Evolutionary conservation across 2,113 vertebrate genomes (phyloP).

Genomic region (Pundamilia nyererei): DNA sequence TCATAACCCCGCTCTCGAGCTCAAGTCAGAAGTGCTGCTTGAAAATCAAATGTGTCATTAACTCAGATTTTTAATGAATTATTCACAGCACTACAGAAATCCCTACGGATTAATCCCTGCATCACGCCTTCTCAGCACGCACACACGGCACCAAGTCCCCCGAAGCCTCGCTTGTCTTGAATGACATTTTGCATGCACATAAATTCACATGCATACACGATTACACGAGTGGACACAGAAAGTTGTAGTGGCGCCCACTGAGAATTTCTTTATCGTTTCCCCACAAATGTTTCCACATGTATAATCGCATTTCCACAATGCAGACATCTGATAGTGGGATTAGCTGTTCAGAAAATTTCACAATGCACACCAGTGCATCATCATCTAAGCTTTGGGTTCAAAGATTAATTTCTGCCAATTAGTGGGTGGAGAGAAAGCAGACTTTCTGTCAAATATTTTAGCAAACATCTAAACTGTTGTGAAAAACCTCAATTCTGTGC

Average conservation of each 20-base stretch:
- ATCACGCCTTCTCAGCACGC: neutral
- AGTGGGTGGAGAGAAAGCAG: neutral
- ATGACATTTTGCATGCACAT: neutral
- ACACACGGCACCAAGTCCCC: neutral
- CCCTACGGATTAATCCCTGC: neutral
- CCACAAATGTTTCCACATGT: neutral
- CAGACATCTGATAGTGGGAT: slow-evolving; percentile 12
- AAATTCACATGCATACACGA: neutral
- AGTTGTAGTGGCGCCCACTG: neutral
- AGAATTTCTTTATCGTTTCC: neutral
- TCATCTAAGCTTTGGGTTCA: neutral
- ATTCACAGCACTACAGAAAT: slow-evolving; percentile 9
- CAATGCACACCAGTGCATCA: neutral
- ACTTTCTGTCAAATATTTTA: neutral
- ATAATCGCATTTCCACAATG: slow-evolving; percentile 1
- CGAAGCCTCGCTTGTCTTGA: neutral
- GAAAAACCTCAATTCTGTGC: neutral
- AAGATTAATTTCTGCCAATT: neutral
- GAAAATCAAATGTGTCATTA: slow-evolving; percentile 4
- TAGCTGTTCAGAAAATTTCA: neutral
- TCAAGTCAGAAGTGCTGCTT: slow-evolving; percentile 1
- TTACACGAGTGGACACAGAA: neutral
- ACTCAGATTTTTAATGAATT: slow-evolving; percentile 23
- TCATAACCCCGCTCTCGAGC: neutral
- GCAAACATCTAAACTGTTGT: neutral